Evolutionary conservation across 2,113 vertebrate species (phyloP), one percentile per base, ranked within the genome.

Genomic region (Numida meleagris): DNA sequence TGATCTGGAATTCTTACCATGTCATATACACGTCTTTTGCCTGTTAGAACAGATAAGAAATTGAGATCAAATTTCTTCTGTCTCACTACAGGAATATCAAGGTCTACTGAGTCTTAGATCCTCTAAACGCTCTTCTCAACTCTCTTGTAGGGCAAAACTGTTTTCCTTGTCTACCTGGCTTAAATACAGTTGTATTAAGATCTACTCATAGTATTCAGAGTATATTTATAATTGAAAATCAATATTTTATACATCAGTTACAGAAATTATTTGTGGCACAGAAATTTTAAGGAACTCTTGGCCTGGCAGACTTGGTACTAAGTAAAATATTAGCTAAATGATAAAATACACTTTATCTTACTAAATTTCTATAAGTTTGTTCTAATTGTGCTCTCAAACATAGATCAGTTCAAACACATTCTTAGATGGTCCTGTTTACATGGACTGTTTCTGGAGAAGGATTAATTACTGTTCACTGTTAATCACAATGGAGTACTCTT

Each of bases 61-160:
- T 16, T 19, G 33, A 85, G 33, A 57, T 50, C 17, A 38, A 11
- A 42, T n/a, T 43, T 1, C 24, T 86, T 6, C 23, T 29, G 4
- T 29, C 14, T 40, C 31, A 50, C 6, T 25, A 50, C 19, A 58
- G 5, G 33, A 74, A 82, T 18, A 34, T 0, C 55, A 13, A 82
- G 4, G 6, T 36, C 0, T 1, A 31, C 34, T 45, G 8, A 38
- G 8, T 7, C 23, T 67, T 61, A 6, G 25, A 77, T 57, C 0
- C 2, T 33, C 14, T 61, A 31, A 71, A 36, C 2, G 27, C 23
- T 77, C 6, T 36, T 83, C 59, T 29, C 10, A 12, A 25, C 6
- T 40, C 23, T 86, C 24, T 71, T 4, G 27, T 63, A 8, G 8
- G 31, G 4, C 13, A 65, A 55, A 8, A 59, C 3, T 15, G 5